phyloP scores from a whole-genome alignment of 2,113 vertebrate species.

The Cyanoramphus novaezelandiae region DNA sequence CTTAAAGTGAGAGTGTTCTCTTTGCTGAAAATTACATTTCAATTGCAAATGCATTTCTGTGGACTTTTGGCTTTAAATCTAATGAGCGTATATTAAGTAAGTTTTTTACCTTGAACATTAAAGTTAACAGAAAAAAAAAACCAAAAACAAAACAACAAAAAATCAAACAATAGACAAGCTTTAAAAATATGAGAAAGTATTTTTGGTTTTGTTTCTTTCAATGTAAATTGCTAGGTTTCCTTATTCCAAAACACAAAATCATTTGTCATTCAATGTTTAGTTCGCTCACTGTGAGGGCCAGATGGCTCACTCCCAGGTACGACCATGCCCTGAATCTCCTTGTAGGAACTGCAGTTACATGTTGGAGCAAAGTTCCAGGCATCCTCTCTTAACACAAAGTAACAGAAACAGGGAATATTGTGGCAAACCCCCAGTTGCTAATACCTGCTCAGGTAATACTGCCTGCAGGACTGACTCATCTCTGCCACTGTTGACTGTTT shows the following conservation, averaged over 20 bases:
- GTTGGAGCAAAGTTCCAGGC: not conserved
- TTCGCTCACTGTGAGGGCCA: not conserved
- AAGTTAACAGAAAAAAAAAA: not conserved
- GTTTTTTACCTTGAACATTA: not conserved
- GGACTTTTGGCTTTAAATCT: not conserved
- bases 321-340: not conserved
- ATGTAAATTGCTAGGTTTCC: not conserved
- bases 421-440: not conserved
- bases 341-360: not conserved
- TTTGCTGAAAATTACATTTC: slow-evolving; percentile 44
- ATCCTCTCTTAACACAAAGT: not conserved
- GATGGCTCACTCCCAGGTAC: not conserved
- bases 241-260: not conserved
- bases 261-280: not conserved
- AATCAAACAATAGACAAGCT: not conserved
- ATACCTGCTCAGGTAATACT: not conserved
- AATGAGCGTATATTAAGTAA: not conserved
- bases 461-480: not conserved
- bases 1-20: not conserved
- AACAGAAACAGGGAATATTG: not conserved
- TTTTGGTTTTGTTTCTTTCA: not conserved
- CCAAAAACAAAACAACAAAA: not conserved
- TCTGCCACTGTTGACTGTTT: not conserved
- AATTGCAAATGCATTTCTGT: slow-evolving; percentile 45
- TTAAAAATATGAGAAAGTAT: not conserved